Base-by-base conservation (phyloP, 2,113 vertebrate genomes). In the Upupa epops region DNA sequence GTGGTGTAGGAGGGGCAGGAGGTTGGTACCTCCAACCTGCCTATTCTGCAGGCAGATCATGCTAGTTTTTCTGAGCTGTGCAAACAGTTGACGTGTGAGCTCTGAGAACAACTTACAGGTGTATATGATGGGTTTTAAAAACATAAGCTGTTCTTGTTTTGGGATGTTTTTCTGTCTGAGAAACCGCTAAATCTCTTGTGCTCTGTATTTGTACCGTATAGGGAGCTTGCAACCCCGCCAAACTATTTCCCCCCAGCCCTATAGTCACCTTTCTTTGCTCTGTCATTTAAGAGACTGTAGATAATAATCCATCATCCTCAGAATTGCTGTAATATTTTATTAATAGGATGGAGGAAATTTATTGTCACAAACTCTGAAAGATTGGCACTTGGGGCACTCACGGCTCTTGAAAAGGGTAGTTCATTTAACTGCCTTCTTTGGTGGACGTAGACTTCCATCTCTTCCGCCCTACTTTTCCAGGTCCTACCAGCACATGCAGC, bases 241-340 rank as follows among this genome's bases (percentile, higher is more conserved):
- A 64, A 59, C 29, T 32, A 31, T 36, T 81, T 58, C 81, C 52
- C 31, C 25, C 2, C 18, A 87, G 75, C 31, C 56, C 46, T 60
- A 61, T 95, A 91, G 95, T 97, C 96, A 94, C 88, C 76, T 86
- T 94, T 58, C 54, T 71, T 96, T 94, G 73, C 55, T 56, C 90
- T 96, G 85, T 96, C 94, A 76, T 86, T 71, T 71, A 88, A 19
- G 60, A 94, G 93, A 85, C 95, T 95, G 94, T 88, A 96, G 91
- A 77, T 95, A 96, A 95, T 76, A 96, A 93, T 54, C 93, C 68
- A 88, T 94, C 95, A 95, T 95, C 96, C 93, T 94, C 85, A 48
- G 90, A 95, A 95, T 90, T 93, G 85, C 91, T 79, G 46, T 94
- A 90, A 94, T 95, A 94, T 95, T 96, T 96, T 97, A 97, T 97